Evolutionary conservation across 2,888 invertebrate species (phyloP).

Genomic region (Philereme vetulata): DNA sequence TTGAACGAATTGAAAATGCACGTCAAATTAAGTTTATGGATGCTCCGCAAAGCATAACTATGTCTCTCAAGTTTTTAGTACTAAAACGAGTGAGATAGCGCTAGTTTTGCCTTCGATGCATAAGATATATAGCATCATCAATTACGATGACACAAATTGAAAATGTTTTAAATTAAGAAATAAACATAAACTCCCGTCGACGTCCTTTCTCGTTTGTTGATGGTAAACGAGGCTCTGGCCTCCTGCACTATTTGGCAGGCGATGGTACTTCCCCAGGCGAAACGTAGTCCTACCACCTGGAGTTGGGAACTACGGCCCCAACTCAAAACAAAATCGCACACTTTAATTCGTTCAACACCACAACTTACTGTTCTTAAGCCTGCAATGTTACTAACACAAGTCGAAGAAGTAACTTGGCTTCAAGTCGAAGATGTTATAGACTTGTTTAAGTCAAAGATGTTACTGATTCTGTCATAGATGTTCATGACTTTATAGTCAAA

Average conservation of each 20-base stretch:
- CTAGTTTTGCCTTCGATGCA: slow-evolving; percentile 26
- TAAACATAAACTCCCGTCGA: not conserved
- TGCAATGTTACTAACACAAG: slow-evolving; percentile 3
- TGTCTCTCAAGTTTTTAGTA: slow-evolving; percentile 7
- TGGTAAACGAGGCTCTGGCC: not conserved
- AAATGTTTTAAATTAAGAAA: slow-evolving; percentile 20
- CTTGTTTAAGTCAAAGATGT: slow-evolving; percentile 8
- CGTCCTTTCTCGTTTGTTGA: not conserved
- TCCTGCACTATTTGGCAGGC: not conserved
- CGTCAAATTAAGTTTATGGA: slow-evolving; percentile 19
- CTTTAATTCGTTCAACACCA: slow-evolving; percentile 17
- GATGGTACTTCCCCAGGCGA: slow-evolving; percentile 1
- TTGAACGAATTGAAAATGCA: slow-evolving; percentile 15
- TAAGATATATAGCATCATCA: slow-evolving; percentile 25
- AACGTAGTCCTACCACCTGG: not conserved
- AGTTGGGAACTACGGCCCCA: slow-evolving; percentile 11
- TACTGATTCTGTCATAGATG: slow-evolving; percentile 17
- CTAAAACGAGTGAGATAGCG: slow-evolving; percentile 8
- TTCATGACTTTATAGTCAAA: slow-evolving; percentile 17
- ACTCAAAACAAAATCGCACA: slow-evolving; percentile 6
- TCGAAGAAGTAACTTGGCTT: slow-evolving; percentile 4
- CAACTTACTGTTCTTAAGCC: slow-evolving; percentile 6
- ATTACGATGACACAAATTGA: slow-evolving; percentile 22
- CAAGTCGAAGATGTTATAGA: slow-evolving; percentile 9
- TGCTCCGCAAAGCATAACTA: slow-evolving; percentile 24